phyloP scores from a whole-genome alignment of 2,888 invertebrate species.

The Serrognathus titanus region DNA sequence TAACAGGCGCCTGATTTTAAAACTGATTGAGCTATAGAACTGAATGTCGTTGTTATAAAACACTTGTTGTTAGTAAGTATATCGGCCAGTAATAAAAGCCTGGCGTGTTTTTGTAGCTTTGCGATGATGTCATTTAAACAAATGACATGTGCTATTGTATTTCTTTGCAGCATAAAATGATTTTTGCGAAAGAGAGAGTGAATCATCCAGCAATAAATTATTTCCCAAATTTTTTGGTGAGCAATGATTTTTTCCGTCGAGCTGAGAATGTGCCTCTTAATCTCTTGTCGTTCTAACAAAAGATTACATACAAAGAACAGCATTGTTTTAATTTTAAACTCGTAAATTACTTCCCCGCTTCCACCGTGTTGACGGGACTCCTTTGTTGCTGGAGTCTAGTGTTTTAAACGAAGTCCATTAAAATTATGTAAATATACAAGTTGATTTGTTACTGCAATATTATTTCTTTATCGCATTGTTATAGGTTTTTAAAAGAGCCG shows the following conservation, averaged over 20 bases:
- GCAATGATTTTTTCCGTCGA: background rate
- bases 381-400: too few species aligned
- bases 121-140: constrained; percentile 13
- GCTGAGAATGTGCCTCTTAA: background rate
- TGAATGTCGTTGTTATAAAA: constrained; percentile 20
- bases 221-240: constrained; percentile 1
- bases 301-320: background rate
- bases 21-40: constrained; percentile 23
- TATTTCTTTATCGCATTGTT: too few species aligned
- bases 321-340: too few species aligned
- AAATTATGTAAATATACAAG: too few species aligned
- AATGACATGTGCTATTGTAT: constrained; percentile 30
- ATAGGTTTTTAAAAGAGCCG: too few species aligned
- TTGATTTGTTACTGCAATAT: too few species aligned
- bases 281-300: background rate
- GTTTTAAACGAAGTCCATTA: too few species aligned
- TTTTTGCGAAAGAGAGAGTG: constrained; percentile 6
- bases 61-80: constrained; percentile 8
- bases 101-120: constrained; percentile 1
- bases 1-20: constrained; percentile 28
- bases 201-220: constrained; percentile 8
- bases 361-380: too few species aligned
- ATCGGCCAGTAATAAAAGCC: constrained; percentile 14
- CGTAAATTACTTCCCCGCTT: too few species aligned
- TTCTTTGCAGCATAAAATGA: constrained; percentile 10